Base-by-base conservation (phyloP, 2,888 invertebrate species). In the Lamproptera curius region DNA sequence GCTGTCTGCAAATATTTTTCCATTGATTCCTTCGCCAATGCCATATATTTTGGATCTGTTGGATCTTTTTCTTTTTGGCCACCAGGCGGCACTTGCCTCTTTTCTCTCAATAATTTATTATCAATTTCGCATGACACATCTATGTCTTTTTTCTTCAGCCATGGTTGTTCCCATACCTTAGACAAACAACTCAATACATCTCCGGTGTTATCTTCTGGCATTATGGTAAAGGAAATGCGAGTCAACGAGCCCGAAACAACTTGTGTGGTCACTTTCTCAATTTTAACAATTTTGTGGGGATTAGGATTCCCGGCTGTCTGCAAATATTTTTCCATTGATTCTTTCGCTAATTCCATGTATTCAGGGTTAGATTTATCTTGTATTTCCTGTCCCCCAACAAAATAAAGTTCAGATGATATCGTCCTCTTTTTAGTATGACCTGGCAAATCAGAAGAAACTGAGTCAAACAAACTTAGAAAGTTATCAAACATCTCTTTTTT, bases 161-260 rank as follows among this genome's bases (percentile, higher is more conserved):
- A 92, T 0, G 86, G 74, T 42, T 77, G 81, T 15, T 90, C 87
- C 91, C 90, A 92, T 28, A 91, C 76, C 20, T 70, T 56, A 16
- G 90, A 75, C 17, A 72, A 51, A 54, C 91, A 91, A 13, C 42
- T 50, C 2, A 61, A 53, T 2, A 42, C 35, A 82, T 58, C 53
- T 78, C 33, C 37, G 11, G 46, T n/a, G 57, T 15, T 48, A 50
- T 38, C 9, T 61, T 56, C 81, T 13, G 77, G 67, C 1, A 75
- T 77, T 10, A 89, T 50, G n/a, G 59, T 51, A 36, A 70, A 68
- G 42, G 73, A 49, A 31, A 71, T 65, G 11, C 50, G 49, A 1
- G 90, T 57, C 55, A 76, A 67, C 0, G 75, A 67, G 36, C 73
- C 76, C 20, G 45, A 36, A 17, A 90, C 89, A 2, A 87, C 66